Base-by-base conservation (phyloP, 2,888 invertebrate genomes). In the Oasisia sp. region DNA sequence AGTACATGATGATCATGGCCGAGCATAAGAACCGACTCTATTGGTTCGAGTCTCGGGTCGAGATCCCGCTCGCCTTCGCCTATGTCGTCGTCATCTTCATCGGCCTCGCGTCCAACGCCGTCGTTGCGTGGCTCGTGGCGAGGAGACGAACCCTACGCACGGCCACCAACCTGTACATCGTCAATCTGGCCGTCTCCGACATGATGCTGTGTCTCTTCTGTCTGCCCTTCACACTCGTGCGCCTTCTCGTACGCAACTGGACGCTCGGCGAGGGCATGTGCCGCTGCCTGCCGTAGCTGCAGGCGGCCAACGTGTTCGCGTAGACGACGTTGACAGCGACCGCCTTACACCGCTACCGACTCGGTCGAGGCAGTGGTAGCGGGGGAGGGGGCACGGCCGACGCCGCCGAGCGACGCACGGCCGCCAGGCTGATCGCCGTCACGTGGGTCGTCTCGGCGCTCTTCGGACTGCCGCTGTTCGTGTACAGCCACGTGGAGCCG, bases 321-420 rank as follows among this genome's bases (percentile, higher is more conserved):
- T 95, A 95, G 0, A 95, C 95, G 91, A 95, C 95, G 27, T 95
- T 95, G 44, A 94, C 95, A 0, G 95, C 95, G 14, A 95, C 95
- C 14, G 95, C 95, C 5, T 56, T 95, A 1, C 95, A 95, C 92
- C 93, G 95, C 11, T 95, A 95, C 92, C 27, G 74, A 74, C 95
- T 8, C 92, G 93, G 50, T 91, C 90, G 32, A 27, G n/a, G n/a
- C n/a, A n/a, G n/a, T 2, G 89, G 32, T 9, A 32, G 32, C 38
- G 38, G 38, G 2, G 38, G 38, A 38, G 4, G 38, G 38, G 32
- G 27, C 12, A 38, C n/a, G 74, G 74, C 1, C 74, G 74, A 4
- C 27, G 74, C 74, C 19, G 19, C 74, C 74, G 74, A 74, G n/a
- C 19, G 74, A 74, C 74, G 74, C 27, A 74, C 74, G 44, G 92